A percentile compares a stretch with the other conserved stretches of the same genome.
These are phyloP conservation scores for Drosophila birchii DNA, from an alignment of 2,888 invertebrate species.

Conservation along the genomic window DNA sequence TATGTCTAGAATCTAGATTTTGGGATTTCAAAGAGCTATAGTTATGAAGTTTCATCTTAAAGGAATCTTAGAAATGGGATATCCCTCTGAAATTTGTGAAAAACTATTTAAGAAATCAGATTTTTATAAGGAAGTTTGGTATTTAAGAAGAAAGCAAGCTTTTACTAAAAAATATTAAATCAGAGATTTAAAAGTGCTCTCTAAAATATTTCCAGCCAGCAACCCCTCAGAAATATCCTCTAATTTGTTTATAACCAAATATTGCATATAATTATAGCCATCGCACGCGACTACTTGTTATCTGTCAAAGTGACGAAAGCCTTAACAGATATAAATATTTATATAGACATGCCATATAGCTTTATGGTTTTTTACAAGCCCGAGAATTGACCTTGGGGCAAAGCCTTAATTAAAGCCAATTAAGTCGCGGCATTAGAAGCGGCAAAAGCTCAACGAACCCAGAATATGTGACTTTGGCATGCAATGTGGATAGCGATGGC, in stretches of 20 bases:
- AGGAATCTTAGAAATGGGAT: not conserved
- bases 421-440: slow-evolving; percentile 39
- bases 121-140: too few relatives aligned
- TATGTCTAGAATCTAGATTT: not conserved
- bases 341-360: slow-evolving; percentile 6
- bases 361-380: slow-evolving; percentile 12
- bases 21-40: not conserved
- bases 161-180: not conserved
- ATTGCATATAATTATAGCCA: not conserved
- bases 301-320: slow-evolving; percentile 4
- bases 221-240: not conserved
- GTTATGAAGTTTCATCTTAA: not conserved
- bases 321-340: slow-evolving; percentile 24
- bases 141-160: too few relatives aligned
- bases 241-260: not conserved
- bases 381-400: slow-evolving; percentile 49
- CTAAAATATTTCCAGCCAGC: not conserved
- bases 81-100: not conserved
- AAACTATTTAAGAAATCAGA: not conserved
- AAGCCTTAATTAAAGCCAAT: slow-evolving; percentile 45
- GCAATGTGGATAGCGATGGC: slow-evolving; percentile 39
- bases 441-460: slow-evolving; percentile 50
- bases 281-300: not conserved
- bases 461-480: slow-evolving; percentile 43
- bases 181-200: not conserved